A percentile compares a stretch with the other conserved stretches of the same genome.
Evolutionary conservation across 1,140 invertebrate species (phyloP).

Genomic region (Cotesia chilonis): DNA sequence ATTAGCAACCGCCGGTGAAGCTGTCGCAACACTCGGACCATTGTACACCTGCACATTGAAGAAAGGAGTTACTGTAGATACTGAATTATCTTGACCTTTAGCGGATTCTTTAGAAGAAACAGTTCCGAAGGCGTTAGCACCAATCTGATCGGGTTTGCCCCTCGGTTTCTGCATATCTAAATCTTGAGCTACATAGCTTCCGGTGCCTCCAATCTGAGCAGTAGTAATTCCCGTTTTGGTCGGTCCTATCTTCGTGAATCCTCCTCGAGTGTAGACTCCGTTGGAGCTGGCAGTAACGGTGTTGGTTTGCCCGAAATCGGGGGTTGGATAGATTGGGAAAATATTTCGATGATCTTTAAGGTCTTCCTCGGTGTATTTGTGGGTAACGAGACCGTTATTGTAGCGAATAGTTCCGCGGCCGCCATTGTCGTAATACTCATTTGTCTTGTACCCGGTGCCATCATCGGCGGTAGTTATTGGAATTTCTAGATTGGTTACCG

Average conservation of each 20-base stretch:
- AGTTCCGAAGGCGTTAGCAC: conserved; percentile 40
- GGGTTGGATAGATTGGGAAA: conserved; percentile 35
- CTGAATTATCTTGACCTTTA: conserved; percentile 19
- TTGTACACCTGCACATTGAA: conserved; percentile 47
- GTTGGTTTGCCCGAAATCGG: conserved; percentile 39
- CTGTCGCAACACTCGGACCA: conserved; percentile 19
- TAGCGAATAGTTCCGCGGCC: conserved; percentile 51
- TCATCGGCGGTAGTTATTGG: neutral
- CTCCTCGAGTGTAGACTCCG: conserved; percentile 44
- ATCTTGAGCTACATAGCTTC: conserved; percentile 53
- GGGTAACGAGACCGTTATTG: conserved; percentile 49
- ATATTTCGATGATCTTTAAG: conserved; percentile 41
- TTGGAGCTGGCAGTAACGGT: neutral
- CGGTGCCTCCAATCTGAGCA: conserved; percentile 58
- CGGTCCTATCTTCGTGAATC: conserved; percentile 59
- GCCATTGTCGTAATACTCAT: conserved; percentile 54
- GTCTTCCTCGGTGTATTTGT: conserved; percentile 50
- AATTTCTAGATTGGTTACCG: neutral
- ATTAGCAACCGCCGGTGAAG: conserved; percentile 20
- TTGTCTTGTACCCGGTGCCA: conserved; percentile 46
- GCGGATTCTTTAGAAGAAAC: conserved; percentile 20
- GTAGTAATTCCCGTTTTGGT: conserved; percentile 61
- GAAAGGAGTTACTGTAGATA: conserved; percentile 40
- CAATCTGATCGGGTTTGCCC: conserved; percentile 52
- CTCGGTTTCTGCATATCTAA: conserved; percentile 39